phyloP scores from a whole-genome alignment of 92 coral and sea anemone species.

The Umimayanthus kanabou region DNA sequence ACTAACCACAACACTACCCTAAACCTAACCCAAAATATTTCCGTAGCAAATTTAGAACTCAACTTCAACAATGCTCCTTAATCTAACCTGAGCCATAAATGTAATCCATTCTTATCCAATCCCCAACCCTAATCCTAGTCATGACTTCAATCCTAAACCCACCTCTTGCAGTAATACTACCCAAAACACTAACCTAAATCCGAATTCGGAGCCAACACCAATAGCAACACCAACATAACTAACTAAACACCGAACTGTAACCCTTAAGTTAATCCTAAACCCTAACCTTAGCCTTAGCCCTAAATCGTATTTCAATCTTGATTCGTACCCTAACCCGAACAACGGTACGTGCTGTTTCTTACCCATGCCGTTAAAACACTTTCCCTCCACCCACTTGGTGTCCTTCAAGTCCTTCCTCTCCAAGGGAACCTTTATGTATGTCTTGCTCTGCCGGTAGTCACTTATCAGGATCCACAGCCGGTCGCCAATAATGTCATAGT shows the following conservation, averaged over 20 bases:
- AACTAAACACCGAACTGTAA: neutral
- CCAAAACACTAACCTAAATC: no score
- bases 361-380: conserved; percentile 49
- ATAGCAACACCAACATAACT: no score
- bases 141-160: no score
- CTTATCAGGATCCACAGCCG: conserved; percentile 38
- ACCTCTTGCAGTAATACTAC: no score
- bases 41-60: no score
- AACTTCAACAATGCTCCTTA: no score
- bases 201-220: no score
- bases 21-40: no score
- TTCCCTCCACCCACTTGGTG: conserved; percentile 51
- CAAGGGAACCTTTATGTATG: conserved; percentile 23
- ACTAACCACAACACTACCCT: no score
- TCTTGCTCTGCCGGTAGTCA: neutral
- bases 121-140: no score
- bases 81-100: no score
- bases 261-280: neutral
- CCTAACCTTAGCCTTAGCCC: neutral
- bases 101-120: no score
- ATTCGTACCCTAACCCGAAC: neutral
- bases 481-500: conserved; percentile 9
- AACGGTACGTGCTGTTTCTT: neutral
- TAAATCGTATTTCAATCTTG: neutral
- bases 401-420: conserved; percentile 20